Evolutionary conservation across 2,113 vertebrate species (phyloP), one percentile per base, ranked within the genome.

Genomic region (Ascaphus truei): DNA sequence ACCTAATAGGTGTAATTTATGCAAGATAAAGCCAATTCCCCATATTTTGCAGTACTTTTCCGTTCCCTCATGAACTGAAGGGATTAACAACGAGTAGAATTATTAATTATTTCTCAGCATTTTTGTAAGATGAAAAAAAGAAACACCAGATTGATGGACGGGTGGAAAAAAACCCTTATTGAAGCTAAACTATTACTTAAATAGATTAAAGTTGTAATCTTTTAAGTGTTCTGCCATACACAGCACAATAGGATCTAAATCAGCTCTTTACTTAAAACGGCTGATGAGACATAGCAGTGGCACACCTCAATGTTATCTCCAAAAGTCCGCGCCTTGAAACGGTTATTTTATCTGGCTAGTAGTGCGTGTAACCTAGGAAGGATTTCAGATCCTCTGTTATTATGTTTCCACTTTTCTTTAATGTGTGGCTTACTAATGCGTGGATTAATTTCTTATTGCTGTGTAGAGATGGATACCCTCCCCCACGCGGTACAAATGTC

Each of bases 171-270:
- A 79, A 78, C 79, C 77, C 81, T 84, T 76, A 81, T 84, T 77
- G 69, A 83, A 89, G 80, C 80, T 62, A 81, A 77, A 83, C 30
- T 47, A 47, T 85, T 82, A 81, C 81, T 81, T 80, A 83, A 76
- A 72, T 73, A 85, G 88, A 85, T 89, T 86, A 88, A 79, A 13
- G 72, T 34, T 57, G 45, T 87, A 85, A 88, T 89, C 88, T 85
- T 83, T 83, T 85, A 88, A 89, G 83, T 87, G 80, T 85, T 81
- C 82, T 83, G 67, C 82, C 78, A 84, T 84, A 85, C 80, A 81
- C 77, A 77, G 72, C 75, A 52, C 68, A 81, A 26, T 79, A 75
- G 76, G 66, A 74, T 64, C 64, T 86, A 86, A 81, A 47, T 81
- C 61, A 43, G 39, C 73, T 79, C 72, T 75, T 56, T 72, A 77